phyloP scores from a whole-genome alignment of 2,113 vertebrate genomes.

The Canis aureus region DNA sequence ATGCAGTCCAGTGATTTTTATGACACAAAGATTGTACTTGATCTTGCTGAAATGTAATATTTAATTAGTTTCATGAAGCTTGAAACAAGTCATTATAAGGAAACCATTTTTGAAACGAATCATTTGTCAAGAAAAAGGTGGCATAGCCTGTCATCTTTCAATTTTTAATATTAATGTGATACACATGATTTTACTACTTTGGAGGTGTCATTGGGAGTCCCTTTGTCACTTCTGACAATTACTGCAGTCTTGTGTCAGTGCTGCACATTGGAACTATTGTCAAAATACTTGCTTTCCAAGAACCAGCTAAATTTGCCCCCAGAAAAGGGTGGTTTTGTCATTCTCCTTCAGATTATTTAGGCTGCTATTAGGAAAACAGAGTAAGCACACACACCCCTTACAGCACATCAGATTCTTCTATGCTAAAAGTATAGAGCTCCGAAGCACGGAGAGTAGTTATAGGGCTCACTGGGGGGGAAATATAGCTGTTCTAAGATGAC shows the following conservation, averaged over 20 bases:
- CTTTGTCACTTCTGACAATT: constrained; percentile 5
- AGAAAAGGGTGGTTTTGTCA: background rate
- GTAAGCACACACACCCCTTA: accelerated
- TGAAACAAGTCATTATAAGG: constrained; percentile 34
- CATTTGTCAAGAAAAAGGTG: background rate
- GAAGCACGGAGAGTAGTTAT: background rate
- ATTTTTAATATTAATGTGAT: background rate
- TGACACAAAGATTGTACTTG: background rate
- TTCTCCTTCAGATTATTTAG: background rate
- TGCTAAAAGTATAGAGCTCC: accelerated
- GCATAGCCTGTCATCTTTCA: constrained; percentile 25
- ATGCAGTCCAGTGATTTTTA: background rate
- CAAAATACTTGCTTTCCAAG: constrained; percentile 40
- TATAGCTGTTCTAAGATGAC: background rate
- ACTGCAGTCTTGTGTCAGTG: background rate
- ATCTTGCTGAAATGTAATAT: background rate
- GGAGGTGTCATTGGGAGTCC: background rate
- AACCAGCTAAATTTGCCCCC: background rate
- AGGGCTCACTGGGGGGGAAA: background rate
- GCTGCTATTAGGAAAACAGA: background rate
- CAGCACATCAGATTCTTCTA: background rate
- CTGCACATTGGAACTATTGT: background rate
- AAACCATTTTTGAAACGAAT: constrained; percentile 17
- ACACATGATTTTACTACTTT: background rate
- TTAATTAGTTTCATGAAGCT: constrained; percentile 61